phyloP scores from a whole-genome alignment of 2,113 vertebrate species.

The Cephalophus harveyi region DNA sequence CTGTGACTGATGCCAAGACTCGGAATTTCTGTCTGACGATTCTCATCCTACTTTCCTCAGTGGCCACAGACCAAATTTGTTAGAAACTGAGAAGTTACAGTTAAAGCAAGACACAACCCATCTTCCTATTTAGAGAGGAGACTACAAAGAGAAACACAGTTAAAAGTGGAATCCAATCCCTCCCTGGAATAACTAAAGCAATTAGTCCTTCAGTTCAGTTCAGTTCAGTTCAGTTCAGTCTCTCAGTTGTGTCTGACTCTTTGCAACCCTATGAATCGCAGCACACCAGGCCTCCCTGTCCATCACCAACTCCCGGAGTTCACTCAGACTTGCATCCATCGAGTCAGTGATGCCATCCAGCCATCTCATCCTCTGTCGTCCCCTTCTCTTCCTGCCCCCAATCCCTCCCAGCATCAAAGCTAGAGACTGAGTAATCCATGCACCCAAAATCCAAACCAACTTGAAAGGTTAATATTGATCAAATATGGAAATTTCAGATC shows the following conservation, averaged over 20 bases:
- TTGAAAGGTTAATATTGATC: not conserved
- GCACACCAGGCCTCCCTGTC: too few relatives aligned
- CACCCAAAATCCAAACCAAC: not conserved
- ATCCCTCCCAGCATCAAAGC: too few relatives aligned
- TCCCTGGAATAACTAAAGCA: not conserved
- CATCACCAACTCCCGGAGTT: too few relatives aligned
- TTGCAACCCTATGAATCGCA: too few relatives aligned
- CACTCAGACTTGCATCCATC: too few relatives aligned
- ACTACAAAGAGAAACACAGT: not conserved
- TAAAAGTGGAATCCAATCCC: not conserved
- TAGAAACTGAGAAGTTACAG: slow-evolving; percentile 10
- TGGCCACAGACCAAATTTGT: not conserved
- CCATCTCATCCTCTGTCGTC: too few relatives aligned
- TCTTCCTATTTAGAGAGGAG: not conserved
- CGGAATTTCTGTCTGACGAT: not conserved
- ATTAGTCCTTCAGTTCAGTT: not conserved
- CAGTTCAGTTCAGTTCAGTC: too few relatives aligned
- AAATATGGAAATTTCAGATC: not conserved
- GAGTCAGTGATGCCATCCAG: too few relatives aligned
- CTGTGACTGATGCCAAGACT: not conserved
- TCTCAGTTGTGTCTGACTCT: too few relatives aligned
- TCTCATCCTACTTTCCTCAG: not conserved
- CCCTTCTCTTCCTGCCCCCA: too few relatives aligned
- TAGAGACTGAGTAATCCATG: not conserved
- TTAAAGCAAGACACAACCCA: not conserved